Base-by-base conservation (phyloP, 1,140 invertebrate genomes). In the Drosophila arawakana region DNA sequence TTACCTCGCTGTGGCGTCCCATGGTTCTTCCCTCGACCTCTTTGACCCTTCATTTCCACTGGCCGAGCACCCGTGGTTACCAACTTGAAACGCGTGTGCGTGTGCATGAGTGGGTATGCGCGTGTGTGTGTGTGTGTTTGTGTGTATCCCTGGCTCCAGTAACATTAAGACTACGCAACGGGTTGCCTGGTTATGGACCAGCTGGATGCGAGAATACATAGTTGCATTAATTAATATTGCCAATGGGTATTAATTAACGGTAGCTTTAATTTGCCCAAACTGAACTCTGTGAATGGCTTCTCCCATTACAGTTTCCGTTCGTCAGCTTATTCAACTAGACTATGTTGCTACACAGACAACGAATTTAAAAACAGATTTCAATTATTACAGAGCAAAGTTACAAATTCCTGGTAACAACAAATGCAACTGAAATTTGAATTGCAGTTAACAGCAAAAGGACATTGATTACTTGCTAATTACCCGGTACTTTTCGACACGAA, bases 191-290 rank as follows among this genome's bases (percentile, higher is more conserved):
- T 63, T 69, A 50, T 34, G 34, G 6, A n/a, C 11, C 63, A 66
- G 37, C 63, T 44, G 67, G 30, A 34, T 30, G 7, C 4, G 47
- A 18, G 43, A 8, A 13, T 70, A 47, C 69, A 59, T 63, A 63
- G 58, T 61, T 69, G 50, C 52, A 74, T 85, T 66, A 85, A 78
- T 85, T 85, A 81, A 85, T 74, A 74, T 67, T 35, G 62, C 66
- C 66, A 80, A 75, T 84, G 74, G 67, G 67, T 58, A 66, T 72
- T 84, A 84, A 85, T 85, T 84, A 54, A 41, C 54, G 35, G 3
- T n/a, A 6, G 35, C 3, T n/a, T 39, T 41, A 84, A 85, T 84
- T 84, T 52, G 49, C 74, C 69, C 25, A 4, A 30, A 30, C 75
- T 61, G 41, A 59, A 25, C 10, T 43, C n/a, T n/a, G 11, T 1